These are phyloP conservation scores for Latheticus oryzae DNA, from an alignment of 2,888 invertebrate species.

Conservation along the genomic window DNA sequence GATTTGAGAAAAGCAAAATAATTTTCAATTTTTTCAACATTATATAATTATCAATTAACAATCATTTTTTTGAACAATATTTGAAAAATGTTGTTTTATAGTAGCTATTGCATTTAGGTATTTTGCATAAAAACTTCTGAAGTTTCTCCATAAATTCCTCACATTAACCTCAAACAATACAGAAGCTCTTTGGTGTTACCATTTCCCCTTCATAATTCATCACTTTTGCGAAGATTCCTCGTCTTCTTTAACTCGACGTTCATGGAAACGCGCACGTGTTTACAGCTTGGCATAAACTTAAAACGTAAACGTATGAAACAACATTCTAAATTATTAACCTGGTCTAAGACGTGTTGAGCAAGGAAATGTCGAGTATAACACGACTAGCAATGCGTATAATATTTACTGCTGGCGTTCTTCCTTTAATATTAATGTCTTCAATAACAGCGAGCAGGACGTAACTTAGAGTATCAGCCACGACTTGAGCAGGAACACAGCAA, in stretches of 20 bases:
- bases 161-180: too few species aligned
- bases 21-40: too few species aligned
- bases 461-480: slow-evolving; percentile 13
- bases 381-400: slow-evolving; percentile 37
- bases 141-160: too few species aligned
- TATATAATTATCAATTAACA: too few species aligned
- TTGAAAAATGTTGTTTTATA: too few species aligned
- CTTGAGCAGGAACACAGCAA: slow-evolving; percentile 11
- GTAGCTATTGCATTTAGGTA: too few species aligned
- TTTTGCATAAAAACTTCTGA: too few species aligned
- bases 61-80: too few species aligned
- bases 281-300: slow-evolving; percentile 28
- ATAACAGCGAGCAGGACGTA: slow-evolving; percentile 13
- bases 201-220: too few species aligned
- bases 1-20: too few species aligned
- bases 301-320: slow-evolving; percentile 39
- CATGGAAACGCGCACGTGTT: slow-evolving; percentile 34
- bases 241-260: slow-evolving; percentile 13
- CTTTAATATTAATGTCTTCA: slow-evolving; percentile 33
- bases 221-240: too few species aligned
- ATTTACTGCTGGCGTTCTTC: slow-evolving; percentile 34
- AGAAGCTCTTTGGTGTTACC: too few species aligned
- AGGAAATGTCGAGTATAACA: slow-evolving; percentile 30
- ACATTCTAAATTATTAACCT: slow-evolving; percentile 39
- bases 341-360: slow-evolving; percentile 34